Evolutionary conservation across 2,888 invertebrate species (phyloP).

Genomic region (Tinea pellionella): DNA sequence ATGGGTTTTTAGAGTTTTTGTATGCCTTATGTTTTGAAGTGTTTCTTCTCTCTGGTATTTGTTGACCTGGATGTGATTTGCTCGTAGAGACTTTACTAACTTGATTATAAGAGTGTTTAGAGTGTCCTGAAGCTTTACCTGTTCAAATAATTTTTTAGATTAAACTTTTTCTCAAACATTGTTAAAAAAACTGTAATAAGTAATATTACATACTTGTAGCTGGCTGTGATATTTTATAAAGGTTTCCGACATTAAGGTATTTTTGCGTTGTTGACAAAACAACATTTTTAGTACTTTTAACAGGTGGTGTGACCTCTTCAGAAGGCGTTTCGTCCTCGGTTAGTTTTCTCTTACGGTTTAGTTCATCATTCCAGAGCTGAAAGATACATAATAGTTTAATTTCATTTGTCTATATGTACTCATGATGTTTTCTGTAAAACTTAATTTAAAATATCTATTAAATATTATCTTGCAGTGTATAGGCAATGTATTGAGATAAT

Average conservation of each 20-base stretch:
- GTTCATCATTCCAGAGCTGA: slow-evolving; percentile 59
- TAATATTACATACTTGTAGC: slow-evolving; percentile 45
- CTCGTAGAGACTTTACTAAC: slow-evolving; percentile 64
- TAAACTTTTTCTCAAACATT: too few relatives aligned
- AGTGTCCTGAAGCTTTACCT: slow-evolving; percentile 62
- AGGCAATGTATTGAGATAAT: too few relatives aligned
- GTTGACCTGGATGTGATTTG: slow-evolving; percentile 44
- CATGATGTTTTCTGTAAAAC: too few relatives aligned
- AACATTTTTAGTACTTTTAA: slow-evolving; percentile 57
- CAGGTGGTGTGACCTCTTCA: slow-evolving; percentile 43
- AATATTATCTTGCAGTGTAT: too few relatives aligned
- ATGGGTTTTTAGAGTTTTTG: slow-evolving; percentile 29
- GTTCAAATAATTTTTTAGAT: slow-evolving; percentile 16
- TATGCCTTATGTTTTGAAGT: slow-evolving; percentile 17
- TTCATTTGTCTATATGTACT: background rate
- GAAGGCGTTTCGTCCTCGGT: slow-evolving; percentile 36
- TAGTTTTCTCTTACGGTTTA: slow-evolving; percentile 54
- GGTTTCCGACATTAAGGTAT: slow-evolving; percentile 59
- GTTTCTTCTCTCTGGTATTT: slow-evolving; percentile 13
- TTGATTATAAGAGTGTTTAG: slow-evolving; percentile 65
- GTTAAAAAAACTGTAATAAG: too few relatives aligned
- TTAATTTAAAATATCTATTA: too few relatives aligned
- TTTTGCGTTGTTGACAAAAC: slow-evolving; percentile 53
- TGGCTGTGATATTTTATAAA: slow-evolving; percentile 61
- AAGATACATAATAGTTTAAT: slow-evolving; percentile 18